Conservation (phyloP, 2,888 invertebrate species). For the Antheraea assamensis region DNA sequence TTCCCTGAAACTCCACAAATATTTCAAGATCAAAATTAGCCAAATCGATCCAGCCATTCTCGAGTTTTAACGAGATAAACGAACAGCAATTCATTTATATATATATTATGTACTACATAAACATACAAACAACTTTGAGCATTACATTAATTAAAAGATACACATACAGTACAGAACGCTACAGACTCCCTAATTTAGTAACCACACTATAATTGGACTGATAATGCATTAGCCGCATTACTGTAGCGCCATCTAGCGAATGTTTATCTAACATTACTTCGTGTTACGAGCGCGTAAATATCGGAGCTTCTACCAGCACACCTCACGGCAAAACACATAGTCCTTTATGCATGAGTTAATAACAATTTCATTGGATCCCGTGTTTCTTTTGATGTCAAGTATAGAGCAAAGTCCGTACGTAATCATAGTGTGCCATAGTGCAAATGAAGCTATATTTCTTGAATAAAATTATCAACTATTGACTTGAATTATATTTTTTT, state of each 20-base stretch:
- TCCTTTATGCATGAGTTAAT: not conserved
- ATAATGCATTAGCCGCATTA: not conserved
- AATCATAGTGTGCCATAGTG: no score
- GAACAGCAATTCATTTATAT: no score
- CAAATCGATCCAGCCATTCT: no score
- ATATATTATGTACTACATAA: not conserved
- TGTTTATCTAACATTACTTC: slow-evolving; percentile 1
- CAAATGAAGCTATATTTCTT: no score
- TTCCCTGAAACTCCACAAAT: no score
- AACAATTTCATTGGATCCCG: not conserved
- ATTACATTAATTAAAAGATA: not conserved
- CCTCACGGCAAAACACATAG: not conserved
- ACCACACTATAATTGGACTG: not conserved
- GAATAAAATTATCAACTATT: no score
- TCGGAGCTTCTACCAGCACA: not conserved
- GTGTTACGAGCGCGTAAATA: not conserved
- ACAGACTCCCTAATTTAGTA: not conserved
- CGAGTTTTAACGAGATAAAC: no score
- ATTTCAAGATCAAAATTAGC: no score
- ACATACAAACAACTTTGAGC: not conserved
- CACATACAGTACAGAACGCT: not conserved
- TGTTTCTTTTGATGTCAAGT: no score
- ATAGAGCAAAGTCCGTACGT: no score
- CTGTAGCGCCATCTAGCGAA: not conserved
- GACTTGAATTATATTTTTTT: no score